Percentiles rank a stretch among this genome's conserved stretches.
phyloP scores from a whole-genome alignment of 1,140 invertebrate genomes.

The Plectrocnemia conspersa region DNA sequence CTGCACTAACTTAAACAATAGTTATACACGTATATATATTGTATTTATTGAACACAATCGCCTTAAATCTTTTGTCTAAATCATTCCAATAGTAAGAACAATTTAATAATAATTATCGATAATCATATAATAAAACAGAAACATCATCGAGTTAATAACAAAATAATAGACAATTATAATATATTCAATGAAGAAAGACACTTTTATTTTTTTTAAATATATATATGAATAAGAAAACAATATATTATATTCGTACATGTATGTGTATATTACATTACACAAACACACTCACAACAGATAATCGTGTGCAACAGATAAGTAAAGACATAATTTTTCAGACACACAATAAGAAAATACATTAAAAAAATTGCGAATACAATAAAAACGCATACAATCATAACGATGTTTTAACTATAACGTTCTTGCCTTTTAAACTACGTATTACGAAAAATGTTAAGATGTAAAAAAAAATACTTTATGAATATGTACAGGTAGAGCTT shows the following conservation, averaged over 20 bases:
- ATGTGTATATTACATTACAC: conserved; percentile 14
- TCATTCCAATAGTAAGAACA: conserved; percentile 15
- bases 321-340: no score
- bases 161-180: no score
- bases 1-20: no score
- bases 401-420: conserved; percentile 26
- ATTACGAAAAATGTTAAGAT: conserved; percentile 23
- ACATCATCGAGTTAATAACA: conserved; percentile 12
- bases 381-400: conserved; percentile 24
- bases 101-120: conserved; percentile 13
- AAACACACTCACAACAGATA: conserved; percentile 32
- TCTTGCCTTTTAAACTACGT: conserved; percentile 22
- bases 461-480: conserved; percentile 29
- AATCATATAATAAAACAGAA: conserved; percentile 7
- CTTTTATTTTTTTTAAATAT: background rate
- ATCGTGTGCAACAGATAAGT: conserved; percentile 25
- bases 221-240: no score
- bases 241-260: conserved; percentile 7
- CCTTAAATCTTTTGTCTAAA: conserved; percentile 8
- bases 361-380: conserved; percentile 11
- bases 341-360: no score
- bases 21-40: no score
- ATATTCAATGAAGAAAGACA: no score
- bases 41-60: conserved; percentile 22
- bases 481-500: conserved; percentile 28